Percentiles rank a stretch among this genome's conserved stretches.
phyloP scores from a whole-genome alignment of 1,140 invertebrate genomes.

The Heliconius himera region DNA sequence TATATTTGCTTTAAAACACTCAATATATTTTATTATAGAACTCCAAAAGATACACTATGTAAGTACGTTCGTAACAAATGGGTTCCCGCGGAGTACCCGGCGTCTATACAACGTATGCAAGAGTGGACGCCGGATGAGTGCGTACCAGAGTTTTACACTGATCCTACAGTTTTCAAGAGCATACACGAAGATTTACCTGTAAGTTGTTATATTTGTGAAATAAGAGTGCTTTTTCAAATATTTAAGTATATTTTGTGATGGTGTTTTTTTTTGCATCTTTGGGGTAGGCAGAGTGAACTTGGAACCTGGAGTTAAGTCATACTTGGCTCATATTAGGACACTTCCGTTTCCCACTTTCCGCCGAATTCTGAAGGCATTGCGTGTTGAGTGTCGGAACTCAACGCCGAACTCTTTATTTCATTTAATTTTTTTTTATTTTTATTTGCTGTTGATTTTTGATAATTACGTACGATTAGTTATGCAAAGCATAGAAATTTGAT shows the following conservation, averaged over 20 bases:
- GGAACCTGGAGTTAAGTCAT: no score
- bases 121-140: constrained; percentile 99
- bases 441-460: no score
- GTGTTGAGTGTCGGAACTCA: no score
- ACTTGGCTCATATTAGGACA: no score
- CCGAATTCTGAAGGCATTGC: no score
- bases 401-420: no score
- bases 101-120: constrained; percentile 93
- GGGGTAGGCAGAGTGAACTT: background rate
- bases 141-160: constrained; percentile 97
- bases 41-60: constrained; percentile 92
- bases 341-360: no score
- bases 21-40: constrained; percentile 65
- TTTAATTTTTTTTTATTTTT: no score
- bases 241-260: background rate
- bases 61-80: constrained; percentile 95
- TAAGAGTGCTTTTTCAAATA: no score
- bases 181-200: constrained; percentile 85
- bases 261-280: background rate
- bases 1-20: no score
- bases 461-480: no score
- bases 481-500: no score
- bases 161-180: constrained; percentile 93
- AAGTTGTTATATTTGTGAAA: constrained; percentile 28
- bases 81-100: constrained; percentile 98